Percentiles rank a stretch among this genome's conserved stretches.
phyloP scores from a whole-genome alignment of 1,140 invertebrate genomes.

The Globodera rostochiensis region DNA sequence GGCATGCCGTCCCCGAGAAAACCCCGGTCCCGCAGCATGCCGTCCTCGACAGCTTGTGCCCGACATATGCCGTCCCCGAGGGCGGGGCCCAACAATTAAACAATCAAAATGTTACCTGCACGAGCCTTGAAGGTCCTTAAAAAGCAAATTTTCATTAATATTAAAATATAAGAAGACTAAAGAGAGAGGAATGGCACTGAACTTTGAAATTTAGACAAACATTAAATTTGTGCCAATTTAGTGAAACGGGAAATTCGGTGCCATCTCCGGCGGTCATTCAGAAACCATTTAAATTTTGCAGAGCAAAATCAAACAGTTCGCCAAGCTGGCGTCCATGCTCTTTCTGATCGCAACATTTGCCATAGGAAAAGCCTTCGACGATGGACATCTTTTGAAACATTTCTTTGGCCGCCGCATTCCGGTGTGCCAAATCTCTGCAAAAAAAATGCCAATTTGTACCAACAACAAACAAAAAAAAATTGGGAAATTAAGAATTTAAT shows the following conservation, averaged over 20 bases:
- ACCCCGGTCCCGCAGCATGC: background rate
- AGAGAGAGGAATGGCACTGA: background rate
- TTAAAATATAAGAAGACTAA: background rate
- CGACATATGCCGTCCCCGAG: constrained; percentile 18
- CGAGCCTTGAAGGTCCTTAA: background rate
- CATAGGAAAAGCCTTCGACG: constrained; percentile 44
- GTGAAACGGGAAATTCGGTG: too few species aligned
- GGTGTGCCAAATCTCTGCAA: constrained; percentile 43
- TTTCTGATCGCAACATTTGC: constrained; percentile 54
- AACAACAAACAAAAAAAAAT: constrained; percentile 9
- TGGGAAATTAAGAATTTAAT: too few species aligned
- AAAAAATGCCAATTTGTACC: constrained; percentile 5
- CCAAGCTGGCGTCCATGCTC: constrained; percentile 40
- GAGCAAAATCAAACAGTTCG: constrained; percentile 48
- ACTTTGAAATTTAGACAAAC: background rate
- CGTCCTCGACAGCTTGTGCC: background rate
- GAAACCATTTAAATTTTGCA: constrained; percentile 47
- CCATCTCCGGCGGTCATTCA: background rate
- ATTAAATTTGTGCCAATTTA: background rate
- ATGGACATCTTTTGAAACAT: constrained; percentile 54
- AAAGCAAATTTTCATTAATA: background rate
- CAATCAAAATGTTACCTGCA: background rate
- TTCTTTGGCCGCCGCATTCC: constrained; percentile 42
- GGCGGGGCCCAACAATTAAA: background rate
- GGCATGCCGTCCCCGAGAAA: background rate